A percentile compares a stretch with the other conserved stretches of the same genome.
phyloP scores from a whole-genome alignment of 53 echinoderm and acorn worm genomes.

The Paelopatides confundens region DNA sequence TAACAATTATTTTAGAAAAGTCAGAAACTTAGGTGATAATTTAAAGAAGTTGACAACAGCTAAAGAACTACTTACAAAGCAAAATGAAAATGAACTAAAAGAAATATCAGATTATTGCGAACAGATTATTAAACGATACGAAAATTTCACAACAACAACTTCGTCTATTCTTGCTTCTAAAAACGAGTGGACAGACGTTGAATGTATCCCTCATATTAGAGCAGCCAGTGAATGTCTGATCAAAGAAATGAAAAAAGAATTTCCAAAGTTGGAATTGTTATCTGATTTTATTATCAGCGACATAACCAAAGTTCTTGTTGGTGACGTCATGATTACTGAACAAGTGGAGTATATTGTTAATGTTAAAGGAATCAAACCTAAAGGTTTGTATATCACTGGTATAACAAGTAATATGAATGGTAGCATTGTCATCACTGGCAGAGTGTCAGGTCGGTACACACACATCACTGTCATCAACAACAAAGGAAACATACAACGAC shows the following conservation, averaged over 20 bases:
- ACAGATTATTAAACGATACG: not conserved
- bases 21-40: not conserved
- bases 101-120: not conserved
- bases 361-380: not conserved
- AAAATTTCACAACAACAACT: not conserved
- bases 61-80: not conserved
- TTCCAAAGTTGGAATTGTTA: no score
- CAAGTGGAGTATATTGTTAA: no score
- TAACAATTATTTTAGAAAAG: not conserved
- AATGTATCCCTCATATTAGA: no score
- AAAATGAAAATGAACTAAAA: not conserved
- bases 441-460: not conserved
- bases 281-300: no score
- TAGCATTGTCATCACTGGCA: not conserved
- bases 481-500: not conserved
- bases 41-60: not conserved
- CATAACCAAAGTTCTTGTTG: no score
- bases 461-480: constrained; percentile 25
- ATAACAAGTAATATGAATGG: not conserved
- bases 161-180: constrained; percentile 9
- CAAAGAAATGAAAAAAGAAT: no score
- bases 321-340: not conserved
- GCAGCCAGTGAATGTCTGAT: no score
- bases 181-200: no score
- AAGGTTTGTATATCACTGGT: not conserved